Base-by-base conservation (phyloP, 2,797 vertebrate genomes). In the Tadarida brasiliensis region DNA sequence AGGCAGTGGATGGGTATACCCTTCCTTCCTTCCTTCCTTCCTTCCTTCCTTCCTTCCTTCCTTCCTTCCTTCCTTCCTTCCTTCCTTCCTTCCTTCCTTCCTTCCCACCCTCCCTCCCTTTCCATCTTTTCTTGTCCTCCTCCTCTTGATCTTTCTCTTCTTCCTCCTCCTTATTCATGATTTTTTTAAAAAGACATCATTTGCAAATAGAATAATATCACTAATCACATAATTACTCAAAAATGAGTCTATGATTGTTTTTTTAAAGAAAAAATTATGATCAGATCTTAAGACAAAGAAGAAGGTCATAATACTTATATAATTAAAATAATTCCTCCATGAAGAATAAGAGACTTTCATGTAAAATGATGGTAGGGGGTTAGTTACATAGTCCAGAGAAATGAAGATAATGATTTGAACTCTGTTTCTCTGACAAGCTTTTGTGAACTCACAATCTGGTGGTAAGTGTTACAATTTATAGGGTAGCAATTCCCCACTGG, bases 281-380 rank as follows among this genome's bases (percentile, higher is more conserved):
- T 87, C 24, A 80, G 15, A 80, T 94, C 22, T 89, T 96, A 57
- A 59, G 30, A 65, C 11, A 84, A 91, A 82, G 77, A 47, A 82
- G 67, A 14, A 15, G 76, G 14, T 39, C 65, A 74, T 81, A 67
- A 76, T 81, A 78, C 65, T 63, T 70, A 4, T 56, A 24, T 70
- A 76, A 83, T 57, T 73, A 57, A 19, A 87, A 61, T 28, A 67
- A 44, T 71, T 94, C 76, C 15, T 83, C n/a, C 26, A 44, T n/a
- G 63, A 94, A 87, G 71, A 83, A 87, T 77, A 78, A 71, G 93
- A 91, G 33, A 3, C 19, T 70, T 90, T 61, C 30, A 16, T 59
- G 35, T 67, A 67, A 86, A 93, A 82, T 70, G 67, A 51, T 87
- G 30, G 28, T 73, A 86, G 30, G 44, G 20, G 20, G 82, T 61